phyloP scores from a whole-genome alignment of 2,888 invertebrate species.

The Opisthograptis luteolata region DNA sequence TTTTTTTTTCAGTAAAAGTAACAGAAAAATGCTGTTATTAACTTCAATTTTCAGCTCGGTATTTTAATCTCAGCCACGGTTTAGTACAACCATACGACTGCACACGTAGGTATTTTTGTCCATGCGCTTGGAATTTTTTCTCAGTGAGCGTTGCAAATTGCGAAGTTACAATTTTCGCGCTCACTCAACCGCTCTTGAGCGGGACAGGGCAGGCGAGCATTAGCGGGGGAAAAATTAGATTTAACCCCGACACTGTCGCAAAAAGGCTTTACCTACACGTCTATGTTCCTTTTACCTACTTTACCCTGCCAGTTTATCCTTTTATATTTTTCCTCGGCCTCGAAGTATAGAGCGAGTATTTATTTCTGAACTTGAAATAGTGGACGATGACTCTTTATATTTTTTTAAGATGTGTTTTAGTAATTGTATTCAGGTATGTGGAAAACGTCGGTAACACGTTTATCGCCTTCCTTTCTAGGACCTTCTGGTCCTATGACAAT shows the following conservation, averaged over 20 bases:
- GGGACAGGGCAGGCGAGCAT: conserved; percentile 61
- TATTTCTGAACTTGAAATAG: conserved; percentile 62
- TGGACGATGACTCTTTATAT: conserved; percentile 22
- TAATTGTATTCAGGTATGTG: conserved; percentile 18
- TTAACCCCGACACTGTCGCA: conserved; percentile 69
- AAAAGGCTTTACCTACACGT: conserved; percentile 59
- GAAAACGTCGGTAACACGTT: conserved; percentile 22
- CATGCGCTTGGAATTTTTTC: conserved; percentile 44
- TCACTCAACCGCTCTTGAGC: conserved; percentile 71
- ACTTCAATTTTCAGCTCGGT: no score
- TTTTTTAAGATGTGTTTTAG: conserved; percentile 14
- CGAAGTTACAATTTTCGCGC: conserved; percentile 72
- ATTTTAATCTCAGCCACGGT: conserved; percentile 15
- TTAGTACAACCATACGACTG: conserved; percentile 33
- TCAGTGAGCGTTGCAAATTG: conserved; percentile 47
- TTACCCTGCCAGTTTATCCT: conserved; percentile 59
- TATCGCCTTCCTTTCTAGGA: conserved; percentile 16
- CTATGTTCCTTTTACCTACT: conserved; percentile 62
- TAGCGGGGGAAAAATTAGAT: conserved; percentile 79
- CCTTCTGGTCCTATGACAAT: no score
- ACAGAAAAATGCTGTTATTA: no score
- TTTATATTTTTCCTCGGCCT: conserved; percentile 62
- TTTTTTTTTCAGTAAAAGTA: no score
- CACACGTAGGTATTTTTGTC: conserved; percentile 40
- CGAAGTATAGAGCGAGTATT: conserved; percentile 54